Evolutionary conservation across 1,140 invertebrate genomes (phyloP).

Genomic region (Cyclargus thomasi): DNA sequence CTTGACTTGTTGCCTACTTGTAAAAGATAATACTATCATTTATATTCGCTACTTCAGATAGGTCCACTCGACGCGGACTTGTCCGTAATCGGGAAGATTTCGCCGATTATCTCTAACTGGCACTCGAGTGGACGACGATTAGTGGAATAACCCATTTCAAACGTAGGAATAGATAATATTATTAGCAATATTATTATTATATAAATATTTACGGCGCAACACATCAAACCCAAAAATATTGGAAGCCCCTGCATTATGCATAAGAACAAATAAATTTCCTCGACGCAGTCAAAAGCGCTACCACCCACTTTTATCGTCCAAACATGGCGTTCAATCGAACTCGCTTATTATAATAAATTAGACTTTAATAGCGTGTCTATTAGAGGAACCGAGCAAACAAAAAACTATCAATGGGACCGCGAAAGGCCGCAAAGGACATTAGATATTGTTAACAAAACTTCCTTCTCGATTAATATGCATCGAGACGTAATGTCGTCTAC

Average conservation of each 20-base stretch:
- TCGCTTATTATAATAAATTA: not conserved
- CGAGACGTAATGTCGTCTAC: constrained; percentile 63
- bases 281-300: not conserved
- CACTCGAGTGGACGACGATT: constrained; percentile 57
- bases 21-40: constrained; percentile 33
- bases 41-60: constrained; percentile 49
- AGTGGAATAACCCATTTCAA: constrained; percentile 67
- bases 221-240: no score
- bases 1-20: constrained; percentile 32
- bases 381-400: constrained; percentile 27
- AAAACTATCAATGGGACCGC: constrained; percentile 68
- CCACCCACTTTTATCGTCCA: not conserved
- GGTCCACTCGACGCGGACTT: constrained; percentile 47
- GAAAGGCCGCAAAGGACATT: constrained; percentile 58
- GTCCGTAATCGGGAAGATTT: constrained; percentile 52
- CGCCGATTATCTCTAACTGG: constrained; percentile 63
- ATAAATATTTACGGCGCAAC: not conserved
- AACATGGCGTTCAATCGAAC: not conserved
- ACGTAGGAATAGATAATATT: constrained; percentile 40
- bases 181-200: not conserved
- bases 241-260: no score
- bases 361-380: constrained; percentile 33
- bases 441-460: constrained; percentile 75
- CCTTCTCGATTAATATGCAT: constrained; percentile 71
- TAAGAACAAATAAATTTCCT: not conserved